Base-by-base conservation (phyloP, 2,888 invertebrate genomes). In the Lycia hirtaria region DNA sequence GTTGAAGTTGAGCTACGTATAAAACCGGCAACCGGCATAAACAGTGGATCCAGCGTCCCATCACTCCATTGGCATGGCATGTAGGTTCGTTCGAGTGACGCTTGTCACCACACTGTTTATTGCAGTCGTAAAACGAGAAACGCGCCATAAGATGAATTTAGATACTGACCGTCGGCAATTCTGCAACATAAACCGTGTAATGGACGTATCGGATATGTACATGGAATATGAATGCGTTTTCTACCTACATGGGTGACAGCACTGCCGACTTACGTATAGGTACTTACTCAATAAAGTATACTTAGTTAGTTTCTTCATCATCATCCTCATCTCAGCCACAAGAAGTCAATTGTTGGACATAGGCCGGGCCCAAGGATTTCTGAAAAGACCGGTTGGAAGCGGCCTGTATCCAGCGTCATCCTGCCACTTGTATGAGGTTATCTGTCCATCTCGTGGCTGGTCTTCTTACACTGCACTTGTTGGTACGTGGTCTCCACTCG, bases 41-140 rank as follows among this genome's bases (percentile, higher is more conserved):
- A 10, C 38, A 28, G 9, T 7, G 4, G 4, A 1, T 22, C 43
- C 35, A 14, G 14, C 54, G 35, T 32, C 33, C 41, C 26, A 47
- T 9, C 30, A 12, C 10, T 43, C 35, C 43, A 30, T 30, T 30
- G 43, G 10, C 49, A 30, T 32, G 28, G 14, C 20, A 41, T 37
- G 37, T 28, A 41, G 41, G 41, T 41, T 9, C 24, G 17, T 71
- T 61, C 68, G 64, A 64, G 62, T 73, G 74, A 75, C 74, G 70
- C 69, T 68, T 75, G 83, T 78, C 80, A 72, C 71, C 76, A 74
- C 68, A 71, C 68, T 71, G 79, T 86, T 87, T 87, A 87, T 83
- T 69, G 68, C 66, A 57, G 73, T 81, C 81, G 80, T 86, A 83
- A 87, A 85, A 71, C 71, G 28, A 68, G 65, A 66, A 73, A 73